A percentile compares a stretch with the other conserved stretches of the same genome.
Evolutionary conservation across 2,113 vertebrate species (phyloP).

Genomic region (Jacana jacana): DNA sequence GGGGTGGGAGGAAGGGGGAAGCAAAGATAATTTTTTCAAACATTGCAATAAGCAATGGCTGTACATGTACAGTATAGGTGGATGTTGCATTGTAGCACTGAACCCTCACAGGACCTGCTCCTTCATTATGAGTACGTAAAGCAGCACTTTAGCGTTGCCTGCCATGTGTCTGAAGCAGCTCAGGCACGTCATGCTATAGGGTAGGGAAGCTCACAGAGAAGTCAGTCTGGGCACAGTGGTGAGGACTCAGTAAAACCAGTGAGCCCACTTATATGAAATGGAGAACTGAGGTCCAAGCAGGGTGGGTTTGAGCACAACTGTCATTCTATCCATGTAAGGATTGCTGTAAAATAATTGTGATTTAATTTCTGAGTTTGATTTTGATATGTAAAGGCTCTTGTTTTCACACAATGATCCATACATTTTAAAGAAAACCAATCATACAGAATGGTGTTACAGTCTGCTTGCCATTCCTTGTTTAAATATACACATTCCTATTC

Average conservation of each 20-base stretch:
- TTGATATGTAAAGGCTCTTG: neutral
- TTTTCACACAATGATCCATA: accelerated
- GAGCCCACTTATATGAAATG: accelerated
- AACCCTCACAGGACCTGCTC: accelerated
- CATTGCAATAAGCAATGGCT: neutral
- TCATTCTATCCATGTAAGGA: neutral
- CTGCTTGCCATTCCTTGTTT: neutral
- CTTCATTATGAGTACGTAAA: neutral
- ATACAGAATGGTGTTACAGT: neutral
- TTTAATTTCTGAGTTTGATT: neutral
- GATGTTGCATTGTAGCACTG: accelerated
- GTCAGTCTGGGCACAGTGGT: neutral
- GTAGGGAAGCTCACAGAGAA: neutral
- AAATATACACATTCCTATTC: neutral
- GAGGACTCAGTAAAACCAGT: neutral
- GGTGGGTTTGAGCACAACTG: neutral
- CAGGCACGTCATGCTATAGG: accelerated
- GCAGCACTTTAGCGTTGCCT: accelerated
- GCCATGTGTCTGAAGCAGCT: neutral
- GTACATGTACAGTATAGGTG: accelerated
- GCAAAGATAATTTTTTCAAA: neutral
- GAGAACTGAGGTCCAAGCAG: neutral
- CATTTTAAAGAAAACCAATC: neutral
- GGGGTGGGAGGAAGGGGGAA: neutral
- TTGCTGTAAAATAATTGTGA: neutral